These are phyloP conservation scores for Aspidapion aeneum DNA, from an alignment of 2,888 invertebrate species.

Conservation along the genomic window DNA sequence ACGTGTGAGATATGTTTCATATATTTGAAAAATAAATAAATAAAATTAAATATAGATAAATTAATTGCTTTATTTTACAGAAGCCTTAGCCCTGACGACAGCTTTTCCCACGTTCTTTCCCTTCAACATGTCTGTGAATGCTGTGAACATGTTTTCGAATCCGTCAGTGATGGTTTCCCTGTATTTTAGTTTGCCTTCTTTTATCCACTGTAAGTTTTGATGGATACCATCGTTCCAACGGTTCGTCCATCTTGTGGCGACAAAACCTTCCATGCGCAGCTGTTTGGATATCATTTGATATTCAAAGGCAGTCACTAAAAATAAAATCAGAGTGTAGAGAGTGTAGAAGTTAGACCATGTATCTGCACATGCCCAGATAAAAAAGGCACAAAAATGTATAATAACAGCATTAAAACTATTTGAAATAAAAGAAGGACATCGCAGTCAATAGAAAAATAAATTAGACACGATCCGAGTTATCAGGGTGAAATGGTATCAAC, in stretches of 20 bases:
- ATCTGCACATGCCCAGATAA: no score
- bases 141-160: conserved; percentile 53
- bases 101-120: conserved; percentile 38
- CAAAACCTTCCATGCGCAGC: conserved; percentile 37
- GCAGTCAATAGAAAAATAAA: no score
- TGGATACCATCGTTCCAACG: conserved; percentile 61
- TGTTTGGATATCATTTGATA: conserved; percentile 27
- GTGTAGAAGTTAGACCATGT: no score
- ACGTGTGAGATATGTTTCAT: no score
- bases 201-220: conserved; percentile 60
- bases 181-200: conserved; percentile 66
- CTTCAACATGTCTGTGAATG: conserved; percentile 34
- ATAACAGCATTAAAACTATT: no score
- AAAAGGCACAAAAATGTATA: no score
- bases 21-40: no score
- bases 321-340: conserved; percentile 2
- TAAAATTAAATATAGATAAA: no score
- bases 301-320: conserved; percentile 30
- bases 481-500: no score
- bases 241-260: conserved; percentile 37
- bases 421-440: no score
- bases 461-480: no score
- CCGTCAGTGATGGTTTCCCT: conserved; percentile 60
- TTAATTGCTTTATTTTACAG: conserved; percentile 16
- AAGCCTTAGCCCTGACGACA: conserved; percentile 37